Percentiles rank a stretch among this genome's conserved stretches.
phyloP scores from a whole-genome alignment of 2,888 invertebrate genomes.

The Neria commutata region DNA sequence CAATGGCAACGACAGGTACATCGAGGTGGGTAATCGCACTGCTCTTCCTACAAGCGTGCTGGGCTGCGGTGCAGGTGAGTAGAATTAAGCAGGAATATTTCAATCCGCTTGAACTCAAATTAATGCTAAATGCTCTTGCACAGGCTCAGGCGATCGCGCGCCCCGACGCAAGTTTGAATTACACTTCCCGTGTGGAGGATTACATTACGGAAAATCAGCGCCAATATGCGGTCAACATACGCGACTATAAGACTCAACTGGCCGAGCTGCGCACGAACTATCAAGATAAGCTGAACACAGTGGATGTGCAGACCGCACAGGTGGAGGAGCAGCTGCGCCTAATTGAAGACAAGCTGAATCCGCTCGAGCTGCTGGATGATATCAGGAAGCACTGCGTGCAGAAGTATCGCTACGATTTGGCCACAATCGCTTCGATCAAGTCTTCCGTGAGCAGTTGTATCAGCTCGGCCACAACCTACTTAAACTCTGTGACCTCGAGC shows the following conservation, averaged over 20 bases:
- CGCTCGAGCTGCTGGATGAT: conserved; percentile 25
- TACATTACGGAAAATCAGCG: conserved; percentile 28
- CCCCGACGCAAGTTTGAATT: neutral
- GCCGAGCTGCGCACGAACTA: conserved; percentile 13
- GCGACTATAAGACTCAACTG: conserved; percentile 19
- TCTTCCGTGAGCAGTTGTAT: conserved; percentile 20
- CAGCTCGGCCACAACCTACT: conserved; percentile 12
- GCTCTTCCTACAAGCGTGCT: no score
- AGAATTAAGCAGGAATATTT: no score
- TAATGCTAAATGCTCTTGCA: no score
- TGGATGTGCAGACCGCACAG: conserved; percentile 18
- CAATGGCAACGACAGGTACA: conserved; percentile 8
- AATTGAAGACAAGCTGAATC: conserved; percentile 25
- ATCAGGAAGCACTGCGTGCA: conserved; percentile 29
- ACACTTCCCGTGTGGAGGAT: conserved; percentile 10
- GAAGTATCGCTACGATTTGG: conserved; percentile 27
- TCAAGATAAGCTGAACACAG: conserved; percentile 7
- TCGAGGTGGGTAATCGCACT: no score
- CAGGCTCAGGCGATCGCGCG: neutral
- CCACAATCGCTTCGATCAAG: conserved; percentile 17
- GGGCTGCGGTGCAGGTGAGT: no score
- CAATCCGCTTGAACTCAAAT: no score
- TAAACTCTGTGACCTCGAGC: neutral
- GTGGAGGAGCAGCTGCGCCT: conserved; percentile 16
- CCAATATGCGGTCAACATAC: conserved; percentile 27